Percentiles rank a stretch among this genome's conserved stretches.
Evolutionary conservation across 2,797 vertebrate genomes (phyloP).

Genomic region (Pygocentrus nattereri): DNA sequence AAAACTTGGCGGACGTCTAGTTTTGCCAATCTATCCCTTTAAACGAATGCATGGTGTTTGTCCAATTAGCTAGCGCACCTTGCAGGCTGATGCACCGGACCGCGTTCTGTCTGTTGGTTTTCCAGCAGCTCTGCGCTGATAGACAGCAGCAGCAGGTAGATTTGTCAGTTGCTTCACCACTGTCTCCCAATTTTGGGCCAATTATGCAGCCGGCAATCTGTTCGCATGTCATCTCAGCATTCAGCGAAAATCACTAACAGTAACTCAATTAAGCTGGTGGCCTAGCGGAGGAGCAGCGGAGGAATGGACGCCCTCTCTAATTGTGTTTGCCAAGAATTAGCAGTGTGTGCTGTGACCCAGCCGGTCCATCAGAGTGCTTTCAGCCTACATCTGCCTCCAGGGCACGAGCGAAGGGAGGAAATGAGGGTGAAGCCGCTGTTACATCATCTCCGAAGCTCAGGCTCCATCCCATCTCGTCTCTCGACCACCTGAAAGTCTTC

Average conservation of each 20-base stretch:
- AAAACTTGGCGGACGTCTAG: neutral
- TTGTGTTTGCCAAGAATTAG: neutral
- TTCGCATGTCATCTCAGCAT: slow-evolving; percentile 1
- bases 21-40: neutral
- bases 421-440: slow-evolving; percentile 4
- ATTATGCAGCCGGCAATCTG: slow-evolving; percentile 32
- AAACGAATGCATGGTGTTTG: neutral
- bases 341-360: neutral
- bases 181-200: slow-evolving; percentile 26
- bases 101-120: neutral
- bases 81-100: too few species aligned
- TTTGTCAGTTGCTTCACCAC: slow-evolving; percentile 22
- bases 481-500: neutral
- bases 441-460: slow-evolving; percentile 8
- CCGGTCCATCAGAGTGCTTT: neutral
- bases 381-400: slow-evolving; percentile 3
- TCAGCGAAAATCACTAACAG: neutral
- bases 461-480: neutral
- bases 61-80: neutral
- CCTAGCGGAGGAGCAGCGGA: neutral
- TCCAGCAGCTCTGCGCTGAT: neutral
- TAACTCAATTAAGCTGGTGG: slow-evolving; percentile 1
- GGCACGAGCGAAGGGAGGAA: neutral
- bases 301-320: neutral
- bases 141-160: slow-evolving; percentile 26